A percentile compares a stretch with the other conserved stretches of the same genome.
Evolutionary conservation across 2,888 invertebrate genomes (phyloP).

Genomic region (Selenia dentaria): DNA sequence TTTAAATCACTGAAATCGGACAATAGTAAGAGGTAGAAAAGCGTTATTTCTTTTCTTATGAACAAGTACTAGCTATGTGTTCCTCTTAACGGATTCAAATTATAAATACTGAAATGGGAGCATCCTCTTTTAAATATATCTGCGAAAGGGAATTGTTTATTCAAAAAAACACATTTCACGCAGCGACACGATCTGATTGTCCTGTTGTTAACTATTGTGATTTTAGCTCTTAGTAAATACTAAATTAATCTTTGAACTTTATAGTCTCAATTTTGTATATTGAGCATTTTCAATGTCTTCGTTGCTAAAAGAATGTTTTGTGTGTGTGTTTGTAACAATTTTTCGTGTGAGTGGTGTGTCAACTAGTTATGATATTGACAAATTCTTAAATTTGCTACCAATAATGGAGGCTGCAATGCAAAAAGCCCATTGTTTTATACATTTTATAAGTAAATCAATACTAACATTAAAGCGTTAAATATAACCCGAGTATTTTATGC

Average conservation of each 20-base stretch:
- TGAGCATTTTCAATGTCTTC: slow-evolving; percentile 22
- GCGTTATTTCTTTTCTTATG: too few species aligned
- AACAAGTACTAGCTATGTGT: too few species aligned
- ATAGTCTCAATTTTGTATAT: slow-evolving; percentile 25
- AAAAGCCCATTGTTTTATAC: too few species aligned
- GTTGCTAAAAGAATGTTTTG: slow-evolving; percentile 23
- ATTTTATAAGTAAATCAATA: too few species aligned
- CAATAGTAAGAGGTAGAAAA: too few species aligned
- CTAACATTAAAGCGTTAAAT: too few species aligned
- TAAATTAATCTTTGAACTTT: slow-evolving; percentile 24
- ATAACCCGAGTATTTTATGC: too few species aligned
- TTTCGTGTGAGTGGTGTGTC: slow-evolving; percentile 11
- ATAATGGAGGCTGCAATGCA: too few species aligned
- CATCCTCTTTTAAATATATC: slow-evolving; percentile 21
- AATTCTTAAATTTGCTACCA: too few species aligned
- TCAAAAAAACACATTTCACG: slow-evolving; percentile 37
- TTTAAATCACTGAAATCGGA: too few species aligned
- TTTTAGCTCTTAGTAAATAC: slow-evolving; percentile 36
- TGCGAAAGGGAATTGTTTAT: slow-evolving; percentile 45
- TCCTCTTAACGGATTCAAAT: too few species aligned
- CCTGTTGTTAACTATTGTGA: slow-evolving; percentile 39
- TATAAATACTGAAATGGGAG: slow-evolving; percentile 16
- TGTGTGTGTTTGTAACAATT: slow-evolving; percentile 9
- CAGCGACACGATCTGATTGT: slow-evolving; percentile 40
- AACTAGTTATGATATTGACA: background rate